These are phyloP conservation scores for Hydropsyche betteni DNA, from an alignment of 2,888 invertebrate genomes.

Conservation along the genomic window DNA sequence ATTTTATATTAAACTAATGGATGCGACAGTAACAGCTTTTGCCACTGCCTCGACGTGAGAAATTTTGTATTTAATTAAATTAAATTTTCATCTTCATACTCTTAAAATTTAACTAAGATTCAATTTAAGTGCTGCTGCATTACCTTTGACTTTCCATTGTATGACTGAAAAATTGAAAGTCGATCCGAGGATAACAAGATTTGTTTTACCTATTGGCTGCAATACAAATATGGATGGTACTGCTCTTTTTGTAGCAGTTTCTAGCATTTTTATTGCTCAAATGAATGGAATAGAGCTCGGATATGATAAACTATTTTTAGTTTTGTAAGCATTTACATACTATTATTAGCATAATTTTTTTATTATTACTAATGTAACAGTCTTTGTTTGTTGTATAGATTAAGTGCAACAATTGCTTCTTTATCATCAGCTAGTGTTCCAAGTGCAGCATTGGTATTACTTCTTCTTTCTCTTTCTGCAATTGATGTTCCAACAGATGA, in stretches of 20 bases:
- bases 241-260: slow-evolving; percentile 86
- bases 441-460: slow-evolving; percentile 82
- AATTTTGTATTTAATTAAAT: slow-evolving; percentile 2
- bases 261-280: slow-evolving; percentile 90
- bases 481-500: slow-evolving; percentile 85
- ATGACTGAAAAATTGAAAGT: slow-evolving; percentile 85
- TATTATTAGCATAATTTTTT: not conserved
- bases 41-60: slow-evolving; percentile 92
- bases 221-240: slow-evolving; percentile 95
- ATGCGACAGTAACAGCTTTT: slow-evolving; percentile 86
- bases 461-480: slow-evolving; percentile 82
- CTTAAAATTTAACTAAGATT: slow-evolving; percentile 47
- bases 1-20: slow-evolving; percentile 83
- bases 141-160: slow-evolving; percentile 86
- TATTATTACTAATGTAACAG: not conserved
- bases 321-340: slow-evolving; percentile 71
- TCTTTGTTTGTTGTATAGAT: slow-evolving; percentile 59
- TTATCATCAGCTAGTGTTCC: slow-evolving; percentile 89
- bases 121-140: slow-evolving; percentile 78
- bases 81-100: not conserved
- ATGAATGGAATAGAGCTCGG: slow-evolving; percentile 85
- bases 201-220: slow-evolving; percentile 90
- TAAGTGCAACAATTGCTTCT: slow-evolving; percentile 87
- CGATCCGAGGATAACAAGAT: slow-evolving; percentile 83
- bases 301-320: slow-evolving; percentile 85